phyloP scores from a whole-genome alignment of 2,113 vertebrate genomes.

The Aspiorhynchus laticeps region DNA sequence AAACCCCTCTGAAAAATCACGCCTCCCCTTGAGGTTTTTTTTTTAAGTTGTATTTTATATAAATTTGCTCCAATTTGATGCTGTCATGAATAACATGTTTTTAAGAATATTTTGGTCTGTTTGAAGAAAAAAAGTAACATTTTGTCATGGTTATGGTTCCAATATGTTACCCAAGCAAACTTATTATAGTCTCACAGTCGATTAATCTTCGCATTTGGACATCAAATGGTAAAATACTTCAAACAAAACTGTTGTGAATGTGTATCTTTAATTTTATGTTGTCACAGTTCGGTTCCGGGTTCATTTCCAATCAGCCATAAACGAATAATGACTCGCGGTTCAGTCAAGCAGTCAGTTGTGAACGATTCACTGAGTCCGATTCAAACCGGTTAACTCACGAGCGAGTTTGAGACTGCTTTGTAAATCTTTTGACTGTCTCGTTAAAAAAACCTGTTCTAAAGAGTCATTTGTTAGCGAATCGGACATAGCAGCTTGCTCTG shows the following conservation, averaged over 20 bases:
- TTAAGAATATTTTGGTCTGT: not conserved
- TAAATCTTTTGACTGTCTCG: not conserved
- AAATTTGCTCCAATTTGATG: not conserved
- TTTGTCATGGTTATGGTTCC: not conserved
- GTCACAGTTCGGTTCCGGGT: not conserved
- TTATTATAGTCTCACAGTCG: not conserved
- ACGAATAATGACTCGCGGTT: not conserved
- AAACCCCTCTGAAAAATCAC: constrained; percentile 48
- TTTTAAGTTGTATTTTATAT: not conserved
- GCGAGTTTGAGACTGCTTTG: not conserved
- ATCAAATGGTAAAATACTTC: not conserved
- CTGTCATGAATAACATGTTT: not conserved
- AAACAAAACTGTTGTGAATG: not conserved
- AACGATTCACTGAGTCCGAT: not conserved
- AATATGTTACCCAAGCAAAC: not conserved
- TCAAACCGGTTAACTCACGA: not conserved
- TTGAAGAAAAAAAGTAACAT: not conserved
- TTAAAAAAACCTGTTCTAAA: not conserved
- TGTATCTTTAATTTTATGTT: not conserved
- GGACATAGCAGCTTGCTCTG: not conserved
- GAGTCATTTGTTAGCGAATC: not conserved
- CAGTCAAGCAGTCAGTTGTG: not conserved
- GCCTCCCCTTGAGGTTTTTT: constrained; percentile 17
- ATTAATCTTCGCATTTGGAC: not conserved
- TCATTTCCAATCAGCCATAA: not conserved